Conservation (phyloP, 2,888 invertebrate genomes). For the Eupeodes latifasciatus region DNA sequence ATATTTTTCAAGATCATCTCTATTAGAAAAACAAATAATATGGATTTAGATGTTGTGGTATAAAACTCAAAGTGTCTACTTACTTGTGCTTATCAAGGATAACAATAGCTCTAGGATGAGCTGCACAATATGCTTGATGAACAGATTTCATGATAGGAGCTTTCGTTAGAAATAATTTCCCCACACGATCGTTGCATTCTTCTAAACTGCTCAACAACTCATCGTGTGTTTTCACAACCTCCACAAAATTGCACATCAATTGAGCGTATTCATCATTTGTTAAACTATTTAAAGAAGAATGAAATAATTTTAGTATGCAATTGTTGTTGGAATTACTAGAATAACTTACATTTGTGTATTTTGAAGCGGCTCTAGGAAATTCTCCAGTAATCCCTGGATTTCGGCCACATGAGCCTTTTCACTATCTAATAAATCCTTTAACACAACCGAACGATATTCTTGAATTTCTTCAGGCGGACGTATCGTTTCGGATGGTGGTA, state of each 20-base stretch:
- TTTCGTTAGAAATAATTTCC: slow-evolving; percentile 94
- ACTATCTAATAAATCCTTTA: slow-evolving; percentile 96
- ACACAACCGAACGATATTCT: slow-evolving; percentile 92
- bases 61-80: slow-evolving; percentile 79
- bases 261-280: slow-evolving; percentile 93
- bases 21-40: slow-evolving; percentile 79
- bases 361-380: slow-evolving; percentile 94
- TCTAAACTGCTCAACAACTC: slow-evolving; percentile 91
- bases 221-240: slow-evolving; percentile 93
- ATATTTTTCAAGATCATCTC: slow-evolving; percentile 92
- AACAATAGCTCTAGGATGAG: slow-evolving; percentile 97
- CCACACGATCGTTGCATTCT: slow-evolving; percentile 92
- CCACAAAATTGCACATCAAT: slow-evolving; percentile 94
- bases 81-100: slow-evolving; percentile 97
- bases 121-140: slow-evolving; percentile 94
- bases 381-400: slow-evolving; percentile 92
- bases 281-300: slow-evolving; percentile 86
- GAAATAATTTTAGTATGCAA: background rate
- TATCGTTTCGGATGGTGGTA: slow-evolving; percentile 87
- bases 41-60: background rate
- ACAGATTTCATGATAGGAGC: slow-evolving; percentile 93
- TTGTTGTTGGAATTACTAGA: too few species aligned
- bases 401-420: slow-evolving; percentile 96
- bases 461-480: slow-evolving; percentile 89
- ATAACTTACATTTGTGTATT: slow-evolving; percentile 92